These are phyloP conservation scores for Gortyna flavago DNA, from an alignment of 2,888 invertebrate species.

Conservation along the genomic window DNA sequence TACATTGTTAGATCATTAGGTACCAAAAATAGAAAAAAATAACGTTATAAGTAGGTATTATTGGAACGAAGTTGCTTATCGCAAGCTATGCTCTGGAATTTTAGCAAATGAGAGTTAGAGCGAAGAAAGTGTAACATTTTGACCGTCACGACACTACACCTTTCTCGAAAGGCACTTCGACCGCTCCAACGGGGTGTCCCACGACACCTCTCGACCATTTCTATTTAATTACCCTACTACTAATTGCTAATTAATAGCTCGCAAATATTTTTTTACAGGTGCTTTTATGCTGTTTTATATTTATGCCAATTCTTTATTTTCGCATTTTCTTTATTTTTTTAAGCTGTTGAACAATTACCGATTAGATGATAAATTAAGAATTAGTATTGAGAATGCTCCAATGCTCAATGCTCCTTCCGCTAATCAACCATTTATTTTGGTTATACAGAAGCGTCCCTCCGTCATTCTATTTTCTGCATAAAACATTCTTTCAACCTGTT, in stretches of 20 bases:
- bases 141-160: not conserved
- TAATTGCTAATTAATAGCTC: too few species aligned
- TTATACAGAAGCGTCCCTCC: conserved; percentile 18
- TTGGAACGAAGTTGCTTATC: not conserved
- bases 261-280: too few species aligned
- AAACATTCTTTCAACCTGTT: conserved; percentile 45
- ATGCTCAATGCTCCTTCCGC: conserved; percentile 3
- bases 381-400: too few species aligned
- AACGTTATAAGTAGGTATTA: not conserved
- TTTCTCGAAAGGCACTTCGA: not conserved
- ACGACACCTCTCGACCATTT: too few species aligned
- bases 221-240: too few species aligned
- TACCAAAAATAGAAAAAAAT: not conserved
- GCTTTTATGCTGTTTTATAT: not conserved
- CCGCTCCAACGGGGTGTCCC: too few species aligned
- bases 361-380: not conserved
- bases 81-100: not conserved
- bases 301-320: not conserved
- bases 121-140: not conserved
- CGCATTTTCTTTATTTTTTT: not conserved
- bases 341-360: not conserved
- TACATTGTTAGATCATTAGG: too few species aligned
- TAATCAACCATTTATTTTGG: conserved; percentile 29
- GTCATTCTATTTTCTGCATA: conserved; percentile 41
- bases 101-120: not conserved